phyloP scores from a whole-genome alignment of 2,113 vertebrate species.

The Rallus limicola region DNA sequence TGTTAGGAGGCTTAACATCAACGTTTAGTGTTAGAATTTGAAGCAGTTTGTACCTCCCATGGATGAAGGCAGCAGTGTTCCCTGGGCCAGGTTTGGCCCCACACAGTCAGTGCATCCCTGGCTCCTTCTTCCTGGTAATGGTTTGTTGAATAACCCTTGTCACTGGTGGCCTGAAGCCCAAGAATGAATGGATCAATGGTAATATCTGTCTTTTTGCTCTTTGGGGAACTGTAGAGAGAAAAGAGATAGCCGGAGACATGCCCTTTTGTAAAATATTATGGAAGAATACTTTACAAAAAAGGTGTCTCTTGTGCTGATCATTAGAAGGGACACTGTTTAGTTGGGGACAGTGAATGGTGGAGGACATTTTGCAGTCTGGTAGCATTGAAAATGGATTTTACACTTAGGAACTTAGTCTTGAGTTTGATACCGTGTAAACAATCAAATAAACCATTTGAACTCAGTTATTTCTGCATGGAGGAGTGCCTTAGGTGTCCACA shows the following conservation, averaged over 20 bases:
- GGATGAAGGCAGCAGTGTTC: fast-evolving
- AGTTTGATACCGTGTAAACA: background rate
- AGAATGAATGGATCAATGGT: no score
- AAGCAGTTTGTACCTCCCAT: background rate
- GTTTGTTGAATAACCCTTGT: background rate
- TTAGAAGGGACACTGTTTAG: fast-evolving
- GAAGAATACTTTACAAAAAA: background rate
- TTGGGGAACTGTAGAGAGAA: background rate
- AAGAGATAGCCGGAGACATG: background rate
- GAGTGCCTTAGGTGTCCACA: background rate
- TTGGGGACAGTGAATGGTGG: background rate
- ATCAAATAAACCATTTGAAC: background rate
- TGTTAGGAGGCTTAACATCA: fast-evolving
- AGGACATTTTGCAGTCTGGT: background rate
- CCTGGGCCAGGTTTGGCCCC: no score
- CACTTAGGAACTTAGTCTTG: background rate
- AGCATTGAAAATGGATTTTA: background rate
- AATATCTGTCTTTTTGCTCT: background rate
- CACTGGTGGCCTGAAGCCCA: background rate
- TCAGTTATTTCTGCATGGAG: background rate
- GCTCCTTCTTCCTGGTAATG: fast-evolving
- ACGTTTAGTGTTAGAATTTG: no score
- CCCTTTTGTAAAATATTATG: background rate
- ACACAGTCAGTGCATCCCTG: fast-evolving
- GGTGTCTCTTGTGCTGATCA: background rate